Base-by-base conservation (phyloP, 2,888 invertebrate species). In the Pollenia labialis region DNA sequence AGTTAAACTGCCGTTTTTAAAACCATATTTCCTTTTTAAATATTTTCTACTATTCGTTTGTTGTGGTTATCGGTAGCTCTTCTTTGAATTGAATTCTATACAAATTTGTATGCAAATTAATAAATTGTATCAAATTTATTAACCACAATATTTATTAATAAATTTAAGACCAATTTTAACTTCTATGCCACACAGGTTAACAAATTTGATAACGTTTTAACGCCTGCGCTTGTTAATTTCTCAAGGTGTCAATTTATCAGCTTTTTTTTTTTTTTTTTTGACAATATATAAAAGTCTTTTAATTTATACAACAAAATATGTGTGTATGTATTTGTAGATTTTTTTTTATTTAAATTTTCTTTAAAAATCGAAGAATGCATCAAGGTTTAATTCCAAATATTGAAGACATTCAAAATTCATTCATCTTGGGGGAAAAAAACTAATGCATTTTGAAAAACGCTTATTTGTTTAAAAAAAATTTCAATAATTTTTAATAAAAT, bases 311-410 rank as follows among this genome's bases (percentile, higher is more conserved):
- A 40, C 12, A n/a, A 40, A 32, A 32, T 32, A 32, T 32, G 32
- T 32, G 12, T 11, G 23, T 23, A 2, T 23, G 18, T 23, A 2
- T 56, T 56, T 9, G n/a, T 2, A 58, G 18, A 58, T 6, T 23
- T 23, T 1, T 40, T 32, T 32, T 32, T 32, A 32, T 32, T 32
- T 32, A 32, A 32, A 32, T 6, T 32, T 32, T 32, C 32, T 6
- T 32, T 6, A 32, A 32, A 32, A 32, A 32, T 1, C 32, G 8
- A 60, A 0, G 12, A 60, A 60, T 9, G 10, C 60, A 60, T 40
- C 60, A 60, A 60, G 60, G 60, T 60, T 60, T 60, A 40, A 62
- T 62, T 40, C 16, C 42, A 42, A 11, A 62, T 60, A 60, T 60
- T 60, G 40, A 40, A 40, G 16, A 1, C 32, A 60, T 16, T 58